Conservation (phyloP, 1,140 invertebrate genomes). For the Zaprionus taronus region DNA sequence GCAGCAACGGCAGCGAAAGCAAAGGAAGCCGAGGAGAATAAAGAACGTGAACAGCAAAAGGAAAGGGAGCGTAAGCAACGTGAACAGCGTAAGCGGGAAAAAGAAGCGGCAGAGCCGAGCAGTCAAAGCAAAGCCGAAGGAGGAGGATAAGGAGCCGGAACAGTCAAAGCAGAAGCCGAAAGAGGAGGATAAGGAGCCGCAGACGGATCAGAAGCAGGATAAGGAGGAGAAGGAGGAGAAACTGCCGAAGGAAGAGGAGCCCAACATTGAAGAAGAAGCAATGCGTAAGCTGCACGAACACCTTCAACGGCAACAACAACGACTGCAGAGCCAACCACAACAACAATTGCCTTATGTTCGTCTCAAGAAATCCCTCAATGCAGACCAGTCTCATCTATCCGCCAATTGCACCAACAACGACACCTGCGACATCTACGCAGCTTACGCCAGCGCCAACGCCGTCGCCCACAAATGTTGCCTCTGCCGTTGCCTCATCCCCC, state of each 20-base stretch:
- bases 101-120: background rate
- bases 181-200: background rate
- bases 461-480: constrained; percentile 52
- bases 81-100: background rate
- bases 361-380: constrained; percentile 44
- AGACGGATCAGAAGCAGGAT: background rate
- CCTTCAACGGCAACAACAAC: constrained; percentile 49
- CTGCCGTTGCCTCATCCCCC: constrained; percentile 23
- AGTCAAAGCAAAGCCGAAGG: constrained; percentile 11
- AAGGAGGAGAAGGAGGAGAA: background rate
- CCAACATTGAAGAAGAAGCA: constrained; percentile 41
- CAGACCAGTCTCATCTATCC: constrained; percentile 62
- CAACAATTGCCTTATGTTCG: constrained; percentile 35
- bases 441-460: constrained; percentile 66
- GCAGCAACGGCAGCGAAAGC: no score
- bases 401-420: constrained; percentile 37
- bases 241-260: constrained; percentile 5
- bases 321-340: constrained; percentile 51
- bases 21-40: no score
- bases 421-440: constrained; percentile 9
- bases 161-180: constrained; percentile 16
- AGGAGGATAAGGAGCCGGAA: background rate
- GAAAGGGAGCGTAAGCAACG: constrained; percentile 12
- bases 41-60: background rate
- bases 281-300: constrained; percentile 52